A percentile compares a stretch with the other conserved stretches of the same genome.
Conservation (phyloP, 37 sponge, comb jelly and placozoan species). For the Spongia lamella region DNA sequence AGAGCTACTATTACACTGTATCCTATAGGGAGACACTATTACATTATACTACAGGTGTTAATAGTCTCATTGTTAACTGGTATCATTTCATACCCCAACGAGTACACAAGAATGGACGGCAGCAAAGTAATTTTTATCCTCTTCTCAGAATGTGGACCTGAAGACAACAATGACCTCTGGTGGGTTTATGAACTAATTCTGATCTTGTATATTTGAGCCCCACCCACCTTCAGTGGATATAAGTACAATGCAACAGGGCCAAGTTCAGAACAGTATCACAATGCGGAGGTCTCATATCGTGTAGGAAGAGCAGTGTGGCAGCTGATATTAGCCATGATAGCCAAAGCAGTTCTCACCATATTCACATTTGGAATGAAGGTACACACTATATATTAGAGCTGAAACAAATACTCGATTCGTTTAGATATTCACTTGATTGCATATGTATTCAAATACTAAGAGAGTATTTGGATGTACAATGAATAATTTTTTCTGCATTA, state of each 20-base stretch:
- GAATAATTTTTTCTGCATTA: no score
- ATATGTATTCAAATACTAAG: neutral
- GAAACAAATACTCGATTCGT: no score
- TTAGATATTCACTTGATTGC: neutral
- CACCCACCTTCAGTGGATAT: constrained; percentile 39
- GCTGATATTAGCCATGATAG: constrained; percentile 78
- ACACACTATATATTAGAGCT: no score
- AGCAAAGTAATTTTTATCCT: constrained; percentile 77
- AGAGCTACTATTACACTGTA: no score
- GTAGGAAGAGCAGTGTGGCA: constrained; percentile 83
- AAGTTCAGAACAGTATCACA: constrained; percentile 65
- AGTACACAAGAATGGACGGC: constrained; percentile 76
- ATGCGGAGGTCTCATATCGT: constrained; percentile 55
- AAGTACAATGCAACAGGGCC: constrained; percentile 20
- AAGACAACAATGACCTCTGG: constrained; percentile 82
- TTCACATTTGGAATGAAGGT: constrained; percentile 98
- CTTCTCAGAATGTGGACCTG: constrained; percentile 90
- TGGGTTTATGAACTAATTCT: constrained; percentile 17
- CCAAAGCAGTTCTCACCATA: constrained; percentile 77
- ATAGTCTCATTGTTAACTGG: constrained; percentile 82
- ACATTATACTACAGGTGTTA: constrained; percentile 49
- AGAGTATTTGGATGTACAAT: no score
- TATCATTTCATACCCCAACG: constrained; percentile 81
- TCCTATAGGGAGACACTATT: no score
- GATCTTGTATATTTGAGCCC: neutral